phyloP scores from a whole-genome alignment of 2,888 invertebrate species.

The Nineta flava region DNA sequence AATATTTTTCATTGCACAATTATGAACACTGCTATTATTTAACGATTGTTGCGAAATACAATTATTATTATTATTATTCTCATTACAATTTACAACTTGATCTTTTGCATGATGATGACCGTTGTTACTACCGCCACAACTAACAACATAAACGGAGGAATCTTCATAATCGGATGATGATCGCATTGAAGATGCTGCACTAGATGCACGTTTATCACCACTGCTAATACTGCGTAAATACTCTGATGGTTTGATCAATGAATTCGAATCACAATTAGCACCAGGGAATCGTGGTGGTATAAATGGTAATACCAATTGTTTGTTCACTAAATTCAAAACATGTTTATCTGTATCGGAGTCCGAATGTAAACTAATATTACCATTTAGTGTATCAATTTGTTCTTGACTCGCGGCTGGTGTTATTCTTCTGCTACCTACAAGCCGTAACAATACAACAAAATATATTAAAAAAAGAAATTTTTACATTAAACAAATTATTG shows the following conservation, averaged over 20 bases:
- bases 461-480: constrained; percentile 1
- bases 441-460: constrained; percentile 17
- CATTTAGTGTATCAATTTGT: constrained; percentile 20
- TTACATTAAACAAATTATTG: neutral
- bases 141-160: constrained; percentile 11
- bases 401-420: constrained; percentile 27
- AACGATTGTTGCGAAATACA: neutral
- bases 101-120: no score
- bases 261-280: constrained; percentile 47
- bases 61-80: neutral
- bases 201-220: constrained; percentile 34
- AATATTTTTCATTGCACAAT: neutral
- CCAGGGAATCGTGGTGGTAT: constrained; percentile 79
- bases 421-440: constrained; percentile 2
- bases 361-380: constrained; percentile 28
- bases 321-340: constrained; percentile 55
- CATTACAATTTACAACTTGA: no score
- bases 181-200: constrained; percentile 25
- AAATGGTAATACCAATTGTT: constrained; percentile 75
- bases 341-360: constrained; percentile 30
- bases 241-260: constrained; percentile 83
- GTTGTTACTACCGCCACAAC: constrained; percentile 12
- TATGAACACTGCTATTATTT: constrained; percentile 1
- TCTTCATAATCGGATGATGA: constrained; percentile 23
- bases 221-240: constrained; percentile 71